Conservation (phyloP, 2,888 invertebrate genomes). For the Agriopis leucophaearia region DNA sequence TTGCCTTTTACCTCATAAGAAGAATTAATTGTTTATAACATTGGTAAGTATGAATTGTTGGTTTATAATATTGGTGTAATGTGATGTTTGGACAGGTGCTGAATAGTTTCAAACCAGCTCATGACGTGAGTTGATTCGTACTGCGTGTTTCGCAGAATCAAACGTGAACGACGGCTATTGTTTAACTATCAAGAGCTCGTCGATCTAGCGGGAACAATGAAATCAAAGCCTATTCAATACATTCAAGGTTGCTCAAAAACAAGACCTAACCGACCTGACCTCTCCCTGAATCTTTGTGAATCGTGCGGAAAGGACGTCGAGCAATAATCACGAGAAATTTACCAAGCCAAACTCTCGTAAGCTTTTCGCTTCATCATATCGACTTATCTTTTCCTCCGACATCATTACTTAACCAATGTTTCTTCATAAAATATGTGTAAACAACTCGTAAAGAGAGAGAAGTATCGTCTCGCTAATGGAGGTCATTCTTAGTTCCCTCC, state of each 20-base stretch:
- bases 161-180: neutral
- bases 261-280: neutral
- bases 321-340: neutral
- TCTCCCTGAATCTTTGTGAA: neutral
- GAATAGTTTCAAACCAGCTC: constrained; percentile 3
- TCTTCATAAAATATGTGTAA: constrained; percentile 14
- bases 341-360: neutral
- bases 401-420: neutral
- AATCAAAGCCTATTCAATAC: neutral
- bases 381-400: neutral
- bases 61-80: neutral
- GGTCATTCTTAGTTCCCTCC: constrained; percentile 7
- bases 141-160: neutral
- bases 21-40: no score
- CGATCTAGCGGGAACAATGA: neutral
- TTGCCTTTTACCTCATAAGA: no score
- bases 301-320: neutral
- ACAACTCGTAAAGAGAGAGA: constrained; percentile 8
- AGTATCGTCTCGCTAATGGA: constrained; percentile 6
- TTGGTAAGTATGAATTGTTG: no score
- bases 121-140: neutral
- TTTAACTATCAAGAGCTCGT: neutral
- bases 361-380: neutral
- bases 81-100: constrained; percentile 16
- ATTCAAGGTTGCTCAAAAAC: neutral